These are phyloP conservation scores for Synanthedon vespiformis DNA, from an alignment of 2,888 invertebrate species.

Conservation along the genomic window DNA sequence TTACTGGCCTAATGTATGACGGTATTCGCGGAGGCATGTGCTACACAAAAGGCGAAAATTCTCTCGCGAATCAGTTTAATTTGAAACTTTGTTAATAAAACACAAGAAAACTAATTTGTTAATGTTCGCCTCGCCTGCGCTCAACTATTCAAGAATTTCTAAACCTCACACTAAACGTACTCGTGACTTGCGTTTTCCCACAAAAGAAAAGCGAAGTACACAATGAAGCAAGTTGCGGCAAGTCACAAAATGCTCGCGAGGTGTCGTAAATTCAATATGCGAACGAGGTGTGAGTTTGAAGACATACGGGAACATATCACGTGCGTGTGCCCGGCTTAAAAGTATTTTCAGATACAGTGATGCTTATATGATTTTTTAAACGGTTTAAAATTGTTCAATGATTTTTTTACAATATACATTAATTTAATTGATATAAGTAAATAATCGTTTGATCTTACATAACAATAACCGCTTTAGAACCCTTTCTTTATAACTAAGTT, in stretches of 20 bases:
- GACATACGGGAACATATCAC: constrained; percentile 15
- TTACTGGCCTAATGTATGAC: no score
- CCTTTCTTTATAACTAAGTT: no score
- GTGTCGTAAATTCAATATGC: constrained; percentile 51
- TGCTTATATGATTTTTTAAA: background rate
- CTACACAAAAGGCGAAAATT: background rate
- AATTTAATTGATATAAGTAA: no score
- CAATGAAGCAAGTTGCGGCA: constrained; percentile 42
- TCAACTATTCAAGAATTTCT: constrained; percentile 21
- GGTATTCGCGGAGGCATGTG: no score
- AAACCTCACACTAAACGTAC: constrained; percentile 11
- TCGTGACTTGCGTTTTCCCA: constrained; percentile 27
- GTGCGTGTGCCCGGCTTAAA: background rate
- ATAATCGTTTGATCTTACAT: no score
- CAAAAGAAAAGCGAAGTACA: constrained; percentile 20
- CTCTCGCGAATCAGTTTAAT: background rate
- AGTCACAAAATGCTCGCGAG: constrained; percentile 52
- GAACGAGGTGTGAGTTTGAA: constrained; percentile 32
- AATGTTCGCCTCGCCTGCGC: background rate
- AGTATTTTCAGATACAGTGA: background rate
- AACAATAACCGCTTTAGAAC: no score
- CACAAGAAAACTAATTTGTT: background rate
- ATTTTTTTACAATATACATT: background rate
- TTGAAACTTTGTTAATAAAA: background rate
- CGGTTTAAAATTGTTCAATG: no score